A percentile compares a stretch with the other conserved stretches of the same genome.
phyloP scores from a whole-genome alignment of 2,888 invertebrate genomes.

The Agrenia bidenticulata region DNA sequence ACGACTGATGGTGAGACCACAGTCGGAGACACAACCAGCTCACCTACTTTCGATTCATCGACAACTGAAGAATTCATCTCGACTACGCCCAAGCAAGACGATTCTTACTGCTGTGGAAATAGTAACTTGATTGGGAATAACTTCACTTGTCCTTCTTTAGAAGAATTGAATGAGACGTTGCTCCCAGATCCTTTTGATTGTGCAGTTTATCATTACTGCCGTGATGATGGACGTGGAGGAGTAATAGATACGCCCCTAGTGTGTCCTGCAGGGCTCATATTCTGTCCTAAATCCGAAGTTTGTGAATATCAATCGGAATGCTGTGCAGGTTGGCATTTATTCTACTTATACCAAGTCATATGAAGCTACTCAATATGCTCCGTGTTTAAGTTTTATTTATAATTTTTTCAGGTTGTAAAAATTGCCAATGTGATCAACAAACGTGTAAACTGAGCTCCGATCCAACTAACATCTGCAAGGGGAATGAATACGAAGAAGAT shows the following conservation, averaged over 20 bases:
- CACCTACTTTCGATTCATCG: neutral
- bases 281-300: slow-evolving; percentile 19
- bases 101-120: slow-evolving; percentile 3
- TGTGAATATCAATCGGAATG: too few relatives aligned
- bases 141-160: slow-evolving; percentile 14
- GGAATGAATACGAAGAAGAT: slow-evolving; percentile 3
- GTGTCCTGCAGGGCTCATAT: slow-evolving; percentile 19
- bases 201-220: slow-evolving; percentile 19
- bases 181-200: slow-evolving; percentile 28
- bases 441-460: neutral
- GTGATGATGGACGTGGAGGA: neutral
- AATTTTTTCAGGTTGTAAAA: too few relatives aligned
- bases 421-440: slow-evolving; percentile 6
- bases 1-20: neutral
- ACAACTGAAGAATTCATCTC: slow-evolving; percentile 1
- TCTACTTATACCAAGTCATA: too few relatives aligned
- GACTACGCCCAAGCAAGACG: neutral
- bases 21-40: neutral
- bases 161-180: neutral
- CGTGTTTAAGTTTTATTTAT: too few relatives aligned
- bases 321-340: too few relatives aligned
- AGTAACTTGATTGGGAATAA: slow-evolving; percentile 13
- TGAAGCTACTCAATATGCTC: too few relatives aligned
- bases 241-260: neutral
- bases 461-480: slow-evolving; percentile 15